Base-by-base conservation (phyloP, 2,888 invertebrate genomes). In the Shargacucullia verbasci region DNA sequence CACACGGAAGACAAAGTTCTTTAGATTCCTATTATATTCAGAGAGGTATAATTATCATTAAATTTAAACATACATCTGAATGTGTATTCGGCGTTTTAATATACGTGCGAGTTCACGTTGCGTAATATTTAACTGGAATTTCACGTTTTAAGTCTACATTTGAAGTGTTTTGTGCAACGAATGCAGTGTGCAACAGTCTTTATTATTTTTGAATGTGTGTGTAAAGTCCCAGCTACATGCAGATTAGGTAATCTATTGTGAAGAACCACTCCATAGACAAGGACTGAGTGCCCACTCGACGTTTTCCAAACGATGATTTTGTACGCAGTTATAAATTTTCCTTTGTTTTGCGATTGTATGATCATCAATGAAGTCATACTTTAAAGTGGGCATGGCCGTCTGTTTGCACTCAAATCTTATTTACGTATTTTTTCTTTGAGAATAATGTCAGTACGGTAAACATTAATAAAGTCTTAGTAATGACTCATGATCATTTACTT, bases 151-250 rank as follows among this genome's bases (percentile, higher is more conserved):
- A 64, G 33, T 66, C 43, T 57, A 71, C 40, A 73, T 62, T 73
- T 72, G 43, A 72, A 65, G 57, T 55, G 47, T 65, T 75, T 73
- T 67, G 74, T 72, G 75, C 65, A 72, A 66, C 57, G 38, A 60
- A 59, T 71, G 72, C 72, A 72, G 15, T 63, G 46, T 64, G 55
- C 56, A 73, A 65, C 53, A 60, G 40, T 48, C 41, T 48, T n/a
- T 65, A 59, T 55, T 59, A 56, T 45, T 64, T 56, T 39, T 49
- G 45, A 10, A 41, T 48, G 41, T 61, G 49, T 63, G 47, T 53
- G 46, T 59, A 54, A 45, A 48, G 29, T 52, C 31, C 33, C 38
- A 44, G 44, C 29, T 29, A 60, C 54, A 56, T 59, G 46, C 59
- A 50, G 59, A 64, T 70, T 73, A 50, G 12, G 52, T 63, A 68